These are phyloP conservation scores for Panopea generosa DNA, from an alignment of 2,888 invertebrate species.

Conservation along the genomic window DNA sequence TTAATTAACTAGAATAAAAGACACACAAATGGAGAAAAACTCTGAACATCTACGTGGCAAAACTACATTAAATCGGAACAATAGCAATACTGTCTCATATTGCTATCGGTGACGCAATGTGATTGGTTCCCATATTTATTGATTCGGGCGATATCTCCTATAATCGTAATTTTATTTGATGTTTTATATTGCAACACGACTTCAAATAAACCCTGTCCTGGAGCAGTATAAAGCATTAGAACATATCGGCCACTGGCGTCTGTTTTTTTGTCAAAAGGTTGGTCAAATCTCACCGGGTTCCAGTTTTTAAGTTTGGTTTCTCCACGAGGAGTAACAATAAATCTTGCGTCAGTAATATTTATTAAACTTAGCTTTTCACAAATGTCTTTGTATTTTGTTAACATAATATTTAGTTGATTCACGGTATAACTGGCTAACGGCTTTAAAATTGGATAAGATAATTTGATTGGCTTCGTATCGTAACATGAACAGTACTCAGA, in stretches of 20 bases:
- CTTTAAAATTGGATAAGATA: neutral
- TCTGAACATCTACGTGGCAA: too few species aligned
- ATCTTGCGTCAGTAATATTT: conserved; percentile 20
- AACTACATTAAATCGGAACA: conserved; percentile 21
- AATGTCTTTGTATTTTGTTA: conserved; percentile 13
- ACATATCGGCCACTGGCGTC: conserved; percentile 29
- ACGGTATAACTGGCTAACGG: conserved; percentile 14
- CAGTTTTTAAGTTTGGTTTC: too few species aligned
- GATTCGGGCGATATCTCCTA: conserved; percentile 29
- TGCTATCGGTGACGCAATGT: conserved; percentile 23
- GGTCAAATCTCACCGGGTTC: neutral
- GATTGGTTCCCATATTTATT: conserved; percentile 51
- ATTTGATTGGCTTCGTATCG: neutral
- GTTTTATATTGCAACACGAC: conserved; percentile 20
- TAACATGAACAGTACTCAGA: conserved; percentile 87
- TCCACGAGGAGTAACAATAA: conserved; percentile 3
- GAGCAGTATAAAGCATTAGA: conserved; percentile 24
- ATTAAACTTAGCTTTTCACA: conserved; percentile 11
- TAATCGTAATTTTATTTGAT: conserved; percentile 18
- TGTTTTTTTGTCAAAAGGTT: neutral
- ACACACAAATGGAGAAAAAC: too few species aligned
- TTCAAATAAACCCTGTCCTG: conserved; percentile 38
- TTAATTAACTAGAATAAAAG: too few species aligned
- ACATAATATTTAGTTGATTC: conserved; percentile 19
- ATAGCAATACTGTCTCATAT: conserved; percentile 23